phyloP scores from a whole-genome alignment of 2,113 vertebrate genomes.

The Alectura lathami region DNA sequence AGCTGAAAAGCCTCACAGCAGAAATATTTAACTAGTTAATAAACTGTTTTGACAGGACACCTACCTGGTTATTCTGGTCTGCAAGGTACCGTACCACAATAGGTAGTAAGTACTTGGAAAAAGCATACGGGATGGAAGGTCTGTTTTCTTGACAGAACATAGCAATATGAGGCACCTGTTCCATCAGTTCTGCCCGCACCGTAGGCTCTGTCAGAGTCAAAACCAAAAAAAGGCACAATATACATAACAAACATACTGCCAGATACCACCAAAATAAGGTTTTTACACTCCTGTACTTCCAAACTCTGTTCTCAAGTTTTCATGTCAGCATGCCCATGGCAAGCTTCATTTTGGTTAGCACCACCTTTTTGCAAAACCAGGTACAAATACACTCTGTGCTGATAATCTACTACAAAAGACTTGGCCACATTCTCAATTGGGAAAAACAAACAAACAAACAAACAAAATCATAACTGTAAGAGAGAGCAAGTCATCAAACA shows the following conservation, averaged over 20 bases:
- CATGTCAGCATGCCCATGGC: not conserved
- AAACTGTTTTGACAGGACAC: not conserved
- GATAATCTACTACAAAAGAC: not conserved
- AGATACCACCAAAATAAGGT: not conserved
- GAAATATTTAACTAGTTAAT: not conserved
- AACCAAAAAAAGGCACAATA: not conserved
- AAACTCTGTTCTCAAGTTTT: not conserved
- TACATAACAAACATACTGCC: not conserved
- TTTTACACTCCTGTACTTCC: not conserved
- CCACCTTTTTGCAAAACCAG: not conserved
- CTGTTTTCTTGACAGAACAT: slow-evolving; percentile 91
- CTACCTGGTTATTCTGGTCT: slow-evolving; percentile 91
- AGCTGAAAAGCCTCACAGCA: not conserved
- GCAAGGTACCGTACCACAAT: slow-evolving; percentile 89
- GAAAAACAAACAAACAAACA: not conserved
- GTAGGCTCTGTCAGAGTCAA: slow-evolving; percentile 81
- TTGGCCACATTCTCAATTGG: not conserved
- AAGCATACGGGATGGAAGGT: slow-evolving; percentile 86
- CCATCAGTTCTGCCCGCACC: slow-evolving; percentile 90
- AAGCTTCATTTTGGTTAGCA: not conserved
- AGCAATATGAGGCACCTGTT: slow-evolving; percentile 89
- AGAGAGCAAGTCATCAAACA: not conserved
- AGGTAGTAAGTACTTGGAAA: slow-evolving; percentile 89
- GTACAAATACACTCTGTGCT: not conserved
- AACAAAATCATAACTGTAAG: not conserved